Evolutionary conservation across 1,140 invertebrate genomes (phyloP).

Genomic region (Mactra quadrangularis): DNA sequence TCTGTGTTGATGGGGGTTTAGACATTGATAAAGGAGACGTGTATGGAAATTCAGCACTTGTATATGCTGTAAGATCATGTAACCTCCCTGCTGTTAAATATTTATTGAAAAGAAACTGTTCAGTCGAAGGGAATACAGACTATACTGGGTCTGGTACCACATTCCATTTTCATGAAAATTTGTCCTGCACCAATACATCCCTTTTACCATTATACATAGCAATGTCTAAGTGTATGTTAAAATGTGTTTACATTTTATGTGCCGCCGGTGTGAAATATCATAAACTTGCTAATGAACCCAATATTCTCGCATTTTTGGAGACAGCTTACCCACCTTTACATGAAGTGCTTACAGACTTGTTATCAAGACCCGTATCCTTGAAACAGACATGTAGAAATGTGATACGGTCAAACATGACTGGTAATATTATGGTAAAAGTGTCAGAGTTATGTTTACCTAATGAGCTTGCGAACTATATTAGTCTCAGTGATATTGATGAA

Average conservation of each 20-base stretch:
- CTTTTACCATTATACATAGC: constrained; percentile 41
- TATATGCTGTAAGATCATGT: constrained; percentile 50
- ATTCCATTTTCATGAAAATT: constrained; percentile 39
- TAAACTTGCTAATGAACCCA: constrained; percentile 18
- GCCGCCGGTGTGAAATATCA: constrained; percentile 43
- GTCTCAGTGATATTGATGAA: constrained; percentile 36
- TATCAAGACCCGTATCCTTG: constrained; percentile 22
- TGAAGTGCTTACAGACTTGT: constrained; percentile 4
- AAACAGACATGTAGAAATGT: constrained; percentile 30
- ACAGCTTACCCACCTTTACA: constrained; percentile 11
- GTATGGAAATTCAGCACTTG: constrained; percentile 31
- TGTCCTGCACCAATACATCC: not conserved
- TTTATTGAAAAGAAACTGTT: constrained; percentile 41
- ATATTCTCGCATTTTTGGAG: constrained; percentile 7
- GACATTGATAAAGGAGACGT: constrained; percentile 51
- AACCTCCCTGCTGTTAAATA: constrained; percentile 32
- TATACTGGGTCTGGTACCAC: not conserved
- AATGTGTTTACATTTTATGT: constrained; percentile 47
- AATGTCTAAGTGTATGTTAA: not conserved
- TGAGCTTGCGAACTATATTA: constrained; percentile 3
- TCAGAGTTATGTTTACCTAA: not conserved
- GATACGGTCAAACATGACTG: not conserved
- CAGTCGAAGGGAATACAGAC: not conserved
- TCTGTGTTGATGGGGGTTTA: constrained; percentile 6
- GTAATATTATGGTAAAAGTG: not conserved